Conservation (phyloP, 2,797 vertebrate genomes). For the Dallia pectoralis region DNA sequence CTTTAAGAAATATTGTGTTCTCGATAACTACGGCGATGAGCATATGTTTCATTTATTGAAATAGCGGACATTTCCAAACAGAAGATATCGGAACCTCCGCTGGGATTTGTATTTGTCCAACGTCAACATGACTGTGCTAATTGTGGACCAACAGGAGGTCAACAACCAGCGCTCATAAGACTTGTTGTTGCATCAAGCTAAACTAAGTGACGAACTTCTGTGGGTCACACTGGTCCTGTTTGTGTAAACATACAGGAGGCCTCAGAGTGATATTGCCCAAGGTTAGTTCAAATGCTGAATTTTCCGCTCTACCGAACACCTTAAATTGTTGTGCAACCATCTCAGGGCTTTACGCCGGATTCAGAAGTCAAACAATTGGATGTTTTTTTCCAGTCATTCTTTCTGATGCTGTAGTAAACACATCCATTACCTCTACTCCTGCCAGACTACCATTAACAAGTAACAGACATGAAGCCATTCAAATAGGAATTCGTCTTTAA, state of each 20-base stretch:
- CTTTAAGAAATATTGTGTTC: not conserved
- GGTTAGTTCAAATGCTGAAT: conserved; percentile 37
- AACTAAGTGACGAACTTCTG: conserved; percentile 9
- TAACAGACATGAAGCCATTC: not conserved
- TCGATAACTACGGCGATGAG: no score
- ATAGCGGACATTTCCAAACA: not conserved
- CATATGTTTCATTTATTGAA: no score
- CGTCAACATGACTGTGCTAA: not conserved
- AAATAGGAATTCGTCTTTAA: not conserved
- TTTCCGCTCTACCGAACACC: conserved; percentile 50
- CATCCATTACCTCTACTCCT: conserved; percentile 15
- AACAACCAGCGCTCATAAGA: not conserved
- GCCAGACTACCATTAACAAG: conserved; percentile 5
- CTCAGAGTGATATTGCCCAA: conserved; percentile 18
- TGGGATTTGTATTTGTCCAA: not conserved
- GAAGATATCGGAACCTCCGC: not conserved
- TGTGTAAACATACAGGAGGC: conserved; percentile 16
- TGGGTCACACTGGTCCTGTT: conserved; percentile 15
- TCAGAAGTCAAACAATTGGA: conserved; percentile 40
- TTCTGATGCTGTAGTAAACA: conserved; percentile 28
- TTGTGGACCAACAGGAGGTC: not conserved
- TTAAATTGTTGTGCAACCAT: conserved; percentile 41
- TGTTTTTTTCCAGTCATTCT: not conserved
- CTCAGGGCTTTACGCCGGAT: conserved; percentile 25
- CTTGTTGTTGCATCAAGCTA: not conserved